Conservation (phyloP, 35 echinoderm and acorn worm genomes). For the Anneissia japonica region DNA sequence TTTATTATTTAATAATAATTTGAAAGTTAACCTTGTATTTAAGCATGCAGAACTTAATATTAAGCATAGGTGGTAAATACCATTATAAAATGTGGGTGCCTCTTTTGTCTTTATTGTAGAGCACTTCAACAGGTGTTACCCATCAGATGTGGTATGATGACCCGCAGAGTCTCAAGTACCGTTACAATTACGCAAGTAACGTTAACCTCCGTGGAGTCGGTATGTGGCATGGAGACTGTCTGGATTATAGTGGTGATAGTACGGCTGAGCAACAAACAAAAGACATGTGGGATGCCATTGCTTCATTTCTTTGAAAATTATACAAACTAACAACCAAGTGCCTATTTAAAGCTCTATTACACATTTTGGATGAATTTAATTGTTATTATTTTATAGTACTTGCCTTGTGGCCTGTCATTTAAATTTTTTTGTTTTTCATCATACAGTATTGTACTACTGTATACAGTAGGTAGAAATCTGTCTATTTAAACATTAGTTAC, state of each 20-base stretch:
- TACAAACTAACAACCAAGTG: no score
- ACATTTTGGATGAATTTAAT: no score
- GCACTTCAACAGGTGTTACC: background rate
- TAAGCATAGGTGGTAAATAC: background rate
- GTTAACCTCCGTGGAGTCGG: conserved; percentile 28
- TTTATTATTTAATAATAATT: background rate
- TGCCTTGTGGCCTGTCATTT: no score
- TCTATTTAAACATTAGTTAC: no score
- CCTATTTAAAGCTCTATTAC: no score
- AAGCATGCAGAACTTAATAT: background rate
- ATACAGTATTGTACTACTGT: no score
- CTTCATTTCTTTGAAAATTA: no score
- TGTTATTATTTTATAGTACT: no score
- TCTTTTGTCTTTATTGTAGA: background rate
- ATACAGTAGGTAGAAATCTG: no score
- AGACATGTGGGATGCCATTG: conserved; percentile 63
- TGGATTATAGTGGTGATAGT: conserved; percentile 40
- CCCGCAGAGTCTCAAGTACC: conserved; percentile 17
- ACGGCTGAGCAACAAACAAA: conserved; percentile 26
- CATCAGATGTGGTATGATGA: conserved; percentile 76
- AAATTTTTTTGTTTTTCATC: no score
- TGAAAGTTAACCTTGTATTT: background rate
- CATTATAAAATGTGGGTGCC: background rate
- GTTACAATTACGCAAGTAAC: conserved; percentile 27
- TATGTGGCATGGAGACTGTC: conserved; percentile 32